Evolutionary conservation across 64 coral and sea anemone species (phyloP).

Genomic region (Platygyra sinensis): DNA sequence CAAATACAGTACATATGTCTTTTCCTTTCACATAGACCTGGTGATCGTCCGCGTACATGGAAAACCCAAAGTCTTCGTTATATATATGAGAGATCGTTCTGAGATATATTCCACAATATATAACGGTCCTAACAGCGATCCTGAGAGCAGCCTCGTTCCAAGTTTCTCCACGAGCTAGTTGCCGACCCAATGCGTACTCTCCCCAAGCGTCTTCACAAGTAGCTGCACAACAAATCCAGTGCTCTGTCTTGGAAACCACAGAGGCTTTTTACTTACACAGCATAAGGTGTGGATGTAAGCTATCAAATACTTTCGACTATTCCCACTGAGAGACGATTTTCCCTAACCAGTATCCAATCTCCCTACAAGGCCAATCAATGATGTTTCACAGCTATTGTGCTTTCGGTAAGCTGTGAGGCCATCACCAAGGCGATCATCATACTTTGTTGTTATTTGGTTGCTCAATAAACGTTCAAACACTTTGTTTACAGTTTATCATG

Average conservation of each 20-base stretch:
- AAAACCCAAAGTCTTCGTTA: background rate
- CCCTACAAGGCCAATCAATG: background rate
- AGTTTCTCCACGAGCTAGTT: background rate
- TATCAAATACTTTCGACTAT: constrained; percentile 21
- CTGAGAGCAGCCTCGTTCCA: background rate
- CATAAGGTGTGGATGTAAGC: background rate
- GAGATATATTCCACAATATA: constrained; percentile 19
- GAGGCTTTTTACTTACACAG: background rate
- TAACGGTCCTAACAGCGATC: background rate
- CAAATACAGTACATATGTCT: background rate
- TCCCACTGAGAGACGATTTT: background rate
- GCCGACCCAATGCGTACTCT: background rate
- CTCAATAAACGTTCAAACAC: background rate
- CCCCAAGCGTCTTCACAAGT: background rate
- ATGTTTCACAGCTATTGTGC: constrained; percentile 17
- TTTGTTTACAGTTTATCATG: too few relatives aligned
- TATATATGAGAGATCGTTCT: constrained; percentile 20
- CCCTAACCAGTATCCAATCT: background rate
- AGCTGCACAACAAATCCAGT: constrained; percentile 1
- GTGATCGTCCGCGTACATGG: background rate
- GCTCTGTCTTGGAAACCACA: constrained; percentile 9
- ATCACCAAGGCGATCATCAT: background rate
- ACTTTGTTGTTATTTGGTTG: background rate
- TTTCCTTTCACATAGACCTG: background rate
- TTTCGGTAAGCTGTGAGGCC: constrained; percentile 3